Conservation (phyloP, 2,797 vertebrate genomes). For the Xenops minutus region DNA sequence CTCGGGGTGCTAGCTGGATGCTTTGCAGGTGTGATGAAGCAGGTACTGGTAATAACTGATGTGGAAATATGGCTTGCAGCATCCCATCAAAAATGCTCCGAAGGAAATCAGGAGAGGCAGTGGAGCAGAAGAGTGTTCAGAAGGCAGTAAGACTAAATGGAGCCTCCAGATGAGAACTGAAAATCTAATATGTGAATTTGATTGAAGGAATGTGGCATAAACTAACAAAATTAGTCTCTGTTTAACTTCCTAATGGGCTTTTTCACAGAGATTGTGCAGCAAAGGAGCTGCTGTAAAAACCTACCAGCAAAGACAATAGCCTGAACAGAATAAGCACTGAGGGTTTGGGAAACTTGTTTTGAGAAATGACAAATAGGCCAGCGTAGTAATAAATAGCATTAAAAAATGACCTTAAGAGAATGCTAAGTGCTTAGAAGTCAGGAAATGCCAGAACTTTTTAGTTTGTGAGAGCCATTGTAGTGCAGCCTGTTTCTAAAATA, state of each 20-base stretch:
- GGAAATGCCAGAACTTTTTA: slow-evolving; percentile 16
- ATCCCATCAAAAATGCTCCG: not conserved
- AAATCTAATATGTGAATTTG: not conserved
- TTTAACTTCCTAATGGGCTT: not conserved
- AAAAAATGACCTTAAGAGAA: slow-evolving; percentile 21
- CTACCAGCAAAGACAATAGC: not conserved
- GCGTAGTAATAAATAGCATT: not conserved
- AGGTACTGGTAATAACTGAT: not conserved
- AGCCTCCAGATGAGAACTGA: not conserved
- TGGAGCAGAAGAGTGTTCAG: not conserved
- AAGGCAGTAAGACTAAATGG: not conserved
- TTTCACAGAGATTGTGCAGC: accelerated
- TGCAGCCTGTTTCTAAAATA: slow-evolving; percentile 26
- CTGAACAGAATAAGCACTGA: not conserved
- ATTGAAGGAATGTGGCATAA: not conserved
- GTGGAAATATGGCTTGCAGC: accelerated
- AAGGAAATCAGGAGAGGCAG: not conserved
- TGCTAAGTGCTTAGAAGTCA: slow-evolving; percentile 28
- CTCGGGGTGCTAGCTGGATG: not conserved
- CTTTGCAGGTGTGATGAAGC: not conserved
- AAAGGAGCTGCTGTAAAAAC: not conserved
- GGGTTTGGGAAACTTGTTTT: not conserved
- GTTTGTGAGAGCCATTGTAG: not conserved
- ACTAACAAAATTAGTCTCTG: not conserved
- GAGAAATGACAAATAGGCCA: not conserved